These are phyloP conservation scores for Sweltsa coloradensis DNA, from an alignment of 1,140 invertebrate genomes.

Conservation along the genomic window DNA sequence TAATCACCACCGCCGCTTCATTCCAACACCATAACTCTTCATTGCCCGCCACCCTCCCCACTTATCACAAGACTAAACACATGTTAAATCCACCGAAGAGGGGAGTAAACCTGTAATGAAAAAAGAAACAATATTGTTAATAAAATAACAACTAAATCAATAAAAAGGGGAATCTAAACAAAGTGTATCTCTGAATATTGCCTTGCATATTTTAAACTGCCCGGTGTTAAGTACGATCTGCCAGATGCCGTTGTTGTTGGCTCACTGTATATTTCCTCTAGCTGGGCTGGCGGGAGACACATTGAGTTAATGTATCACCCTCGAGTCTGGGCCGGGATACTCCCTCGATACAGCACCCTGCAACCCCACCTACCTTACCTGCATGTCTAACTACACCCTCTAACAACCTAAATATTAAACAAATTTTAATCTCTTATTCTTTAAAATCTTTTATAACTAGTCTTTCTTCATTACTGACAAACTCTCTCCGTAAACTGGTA, in stretches of 20 bases:
- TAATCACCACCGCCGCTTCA: not conserved
- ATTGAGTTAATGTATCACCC: conserved; percentile 5
- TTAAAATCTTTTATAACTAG: not conserved
- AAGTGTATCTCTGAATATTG: conserved; percentile 8
- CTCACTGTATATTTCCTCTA: conserved; percentile 11
- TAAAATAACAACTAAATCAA: not conserved
- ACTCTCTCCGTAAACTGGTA: not conserved
- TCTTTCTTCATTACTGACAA: not conserved
- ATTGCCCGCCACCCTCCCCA: not conserved
- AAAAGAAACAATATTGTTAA: not conserved
- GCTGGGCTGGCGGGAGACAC: conserved; percentile 12
- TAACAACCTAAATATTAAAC: not conserved
- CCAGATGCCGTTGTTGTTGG: conserved; percentile 19
- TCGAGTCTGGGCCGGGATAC: not conserved
- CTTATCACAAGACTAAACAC: not conserved
- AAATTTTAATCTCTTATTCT: too few relatives aligned
- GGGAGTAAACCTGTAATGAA: not conserved
- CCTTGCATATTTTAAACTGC: conserved; percentile 10
- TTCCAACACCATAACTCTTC: too few relatives aligned
- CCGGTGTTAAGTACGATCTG: conserved; percentile 17
- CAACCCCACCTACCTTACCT: not conserved
- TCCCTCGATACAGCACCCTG: not conserved
- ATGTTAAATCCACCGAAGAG: too few relatives aligned
- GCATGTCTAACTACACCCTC: not conserved
- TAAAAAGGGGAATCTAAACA: conserved; percentile 16